Base-by-base conservation (phyloP, 2,888 invertebrate genomes). In the Tubiluchus corallicola region DNA sequence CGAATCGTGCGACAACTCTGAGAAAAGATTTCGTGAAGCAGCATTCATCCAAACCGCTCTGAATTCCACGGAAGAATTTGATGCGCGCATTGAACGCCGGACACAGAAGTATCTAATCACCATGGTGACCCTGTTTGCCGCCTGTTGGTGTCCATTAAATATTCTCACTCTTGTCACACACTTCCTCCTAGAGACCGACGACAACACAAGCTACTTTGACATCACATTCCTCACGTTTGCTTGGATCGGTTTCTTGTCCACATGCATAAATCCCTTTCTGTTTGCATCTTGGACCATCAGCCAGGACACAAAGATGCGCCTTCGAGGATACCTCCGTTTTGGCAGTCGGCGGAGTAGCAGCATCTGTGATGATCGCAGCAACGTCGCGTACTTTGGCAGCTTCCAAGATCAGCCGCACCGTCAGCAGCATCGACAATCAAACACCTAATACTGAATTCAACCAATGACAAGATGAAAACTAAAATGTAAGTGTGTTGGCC, bases 221-320 rank as follows among this genome's bases (percentile, higher is more conserved):
- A 70, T 78, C 42, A 74, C 74, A 2, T 79, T 73, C 58, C 68
- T 74, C 40, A 69, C 74, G 57, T 74, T 78, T 53, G 74, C 77
- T 3, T 78, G 77, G 76, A 63, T 78, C 44, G 77, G 74, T 1
- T 79, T 77, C 53, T 55, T 77, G 46, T 76, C 78, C 4, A 74
- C 74, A 0, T 72, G 76, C 46, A 70, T 72, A 17, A 77, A 75
- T 17, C 79, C 79, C 0, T 63, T 72, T 21, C 62, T 77, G 41
- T 78, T 74, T 54, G 71, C 71, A 4, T 68, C 71, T 1, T 77
- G 77, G 73, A 70, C 73, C 49, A 70, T 76, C 57, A 49, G 58
- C 57, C n/a, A n/a, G n/a, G n/a, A n/a, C n/a, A n/a, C n/a, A n/a
- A n/a, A n/a, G n/a, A n/a, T n/a, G n/a, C n/a, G n/a, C n/a, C n/a